phyloP scores from a whole-genome alignment of 2,797 vertebrate genomes.

The Sphaeramia orbicularis region DNA sequence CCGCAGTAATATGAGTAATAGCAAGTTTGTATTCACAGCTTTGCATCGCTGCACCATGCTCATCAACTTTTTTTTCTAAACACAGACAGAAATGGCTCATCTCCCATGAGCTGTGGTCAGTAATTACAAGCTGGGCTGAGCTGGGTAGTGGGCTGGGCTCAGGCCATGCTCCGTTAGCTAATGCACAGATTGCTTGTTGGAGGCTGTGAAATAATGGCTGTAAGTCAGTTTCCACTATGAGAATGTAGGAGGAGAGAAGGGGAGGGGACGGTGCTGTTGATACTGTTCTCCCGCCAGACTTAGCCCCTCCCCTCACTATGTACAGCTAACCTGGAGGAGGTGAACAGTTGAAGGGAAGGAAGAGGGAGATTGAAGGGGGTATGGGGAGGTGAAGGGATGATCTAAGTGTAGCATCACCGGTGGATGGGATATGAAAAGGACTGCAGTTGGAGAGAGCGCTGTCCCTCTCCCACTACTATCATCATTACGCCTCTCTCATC shows the following conservation, averaged over 20 bases:
- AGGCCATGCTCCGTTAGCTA: constrained; percentile 68
- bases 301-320: constrained; percentile 13
- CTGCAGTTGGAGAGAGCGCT: constrained; percentile 51
- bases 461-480: constrained; percentile 44
- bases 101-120: constrained; percentile 55
- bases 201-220: constrained; percentile 64
- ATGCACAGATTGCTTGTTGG: constrained; percentile 73
- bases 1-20: constrained; percentile 1
- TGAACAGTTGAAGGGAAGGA: constrained; percentile 20
- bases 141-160: constrained; percentile 50
- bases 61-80: constrained; percentile 27
- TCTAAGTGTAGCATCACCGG: constrained; percentile 44
- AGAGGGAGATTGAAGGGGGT: neutral
- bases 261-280: constrained; percentile 5
- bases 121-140: constrained; percentile 74
- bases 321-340: constrained; percentile 40
- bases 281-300: neutral
- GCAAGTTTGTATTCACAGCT: constrained; percentile 27
- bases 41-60: constrained; percentile 39
- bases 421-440: constrained; percentile 55
- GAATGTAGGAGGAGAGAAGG: constrained; percentile 44
- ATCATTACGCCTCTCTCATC: constrained; percentile 67
- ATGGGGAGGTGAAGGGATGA: constrained; percentile 37
- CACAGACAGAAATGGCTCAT: constrained; percentile 43
- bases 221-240: constrained; percentile 45